phyloP scores from a whole-genome alignment of 2,888 invertebrate species.

The Chrysolina haemoptera region DNA sequence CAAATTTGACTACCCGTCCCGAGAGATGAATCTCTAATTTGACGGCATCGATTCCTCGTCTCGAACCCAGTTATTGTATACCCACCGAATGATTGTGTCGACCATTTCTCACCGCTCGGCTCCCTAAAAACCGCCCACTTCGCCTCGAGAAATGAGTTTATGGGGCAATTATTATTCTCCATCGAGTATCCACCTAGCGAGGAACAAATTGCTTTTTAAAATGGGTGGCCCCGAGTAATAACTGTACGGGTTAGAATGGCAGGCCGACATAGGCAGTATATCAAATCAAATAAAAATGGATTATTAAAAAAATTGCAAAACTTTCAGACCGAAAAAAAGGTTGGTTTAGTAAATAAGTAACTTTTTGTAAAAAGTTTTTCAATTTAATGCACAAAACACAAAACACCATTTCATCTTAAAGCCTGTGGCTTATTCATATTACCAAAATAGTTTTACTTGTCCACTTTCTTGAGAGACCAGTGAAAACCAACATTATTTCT shows the following conservation, averaged over 20 bases:
- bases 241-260: slow-evolving; percentile 1
- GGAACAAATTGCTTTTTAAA: slow-evolving; percentile 39
- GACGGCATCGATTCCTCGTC: slow-evolving; percentile 63
- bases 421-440: too few species aligned
- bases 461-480: too few species aligned
- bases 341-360: too few species aligned
- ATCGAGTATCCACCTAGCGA: slow-evolving; percentile 39
- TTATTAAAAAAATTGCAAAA: too few species aligned
- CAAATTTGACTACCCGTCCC: slow-evolving; percentile 47
- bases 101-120: slow-evolving; percentile 12
- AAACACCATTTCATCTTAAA: too few species aligned
- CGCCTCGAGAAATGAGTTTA: slow-evolving; percentile 38
- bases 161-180: slow-evolving; percentile 41
- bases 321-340: too few species aligned
- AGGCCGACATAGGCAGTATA: slow-evolving; percentile 1
- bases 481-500: too few species aligned
- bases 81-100: slow-evolving; percentile 63
- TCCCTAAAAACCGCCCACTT: slow-evolving; percentile 23
- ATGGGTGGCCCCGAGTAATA: slow-evolving; percentile 32
- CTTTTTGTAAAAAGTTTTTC: too few species aligned
- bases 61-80: slow-evolving; percentile 66
- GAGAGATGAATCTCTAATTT: slow-evolving; percentile 61
- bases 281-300: too few species aligned
- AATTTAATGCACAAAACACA: too few species aligned
- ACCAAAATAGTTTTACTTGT: too few species aligned